Base-by-base conservation (phyloP, 2,888 invertebrate genomes). In the Orchesella flavescens region DNA sequence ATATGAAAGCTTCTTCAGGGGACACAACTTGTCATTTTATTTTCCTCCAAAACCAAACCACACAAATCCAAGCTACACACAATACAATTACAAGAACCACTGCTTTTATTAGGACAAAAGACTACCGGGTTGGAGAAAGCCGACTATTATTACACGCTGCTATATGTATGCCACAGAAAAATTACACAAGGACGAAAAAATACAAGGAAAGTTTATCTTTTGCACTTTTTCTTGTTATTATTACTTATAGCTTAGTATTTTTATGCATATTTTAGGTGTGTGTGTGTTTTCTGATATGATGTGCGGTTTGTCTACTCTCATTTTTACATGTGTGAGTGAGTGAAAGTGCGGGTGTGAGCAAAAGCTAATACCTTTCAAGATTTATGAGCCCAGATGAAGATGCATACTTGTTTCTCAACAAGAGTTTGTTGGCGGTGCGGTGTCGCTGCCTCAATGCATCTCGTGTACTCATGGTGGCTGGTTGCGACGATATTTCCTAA, bases 281-380 rank as follows among this genome's bases (percentile, higher is more conserved):
- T n/a, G 55, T 55, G 9, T n/a, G 17, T 21, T 17, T 57, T 17
- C 2, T 1, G 19, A 17, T 21, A 57, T 57, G 57, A 57, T 57
- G n/a, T 19, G 57, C 3, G 57, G 57, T 57, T 57, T 57, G 57
- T 57, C 57, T 57, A 19, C 19, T 19, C 1, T 13, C 21, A 21
- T 57, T 49, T 49, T 49, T 34, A 34, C 34, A 34, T 34, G 49
- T 49, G 49, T 17, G 57, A 57, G 49, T 17, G 57, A 57, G 57
- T 57, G n/a, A n/a, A 21, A 21, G 57, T 10, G 57, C 10, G 19
- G 19, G 57, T 57, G 57, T 19, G n/a, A n/a, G n/a, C 57, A 57
- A 57, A 57, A 57, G 57, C 57, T 57, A 57, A 57, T 57, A 57
- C 17, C 10, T 57, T 71, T 55, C 34, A 68, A 68, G 68, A 46